Conservation (phyloP, 2,888 invertebrate species). For the Lasioglossum morio region DNA sequence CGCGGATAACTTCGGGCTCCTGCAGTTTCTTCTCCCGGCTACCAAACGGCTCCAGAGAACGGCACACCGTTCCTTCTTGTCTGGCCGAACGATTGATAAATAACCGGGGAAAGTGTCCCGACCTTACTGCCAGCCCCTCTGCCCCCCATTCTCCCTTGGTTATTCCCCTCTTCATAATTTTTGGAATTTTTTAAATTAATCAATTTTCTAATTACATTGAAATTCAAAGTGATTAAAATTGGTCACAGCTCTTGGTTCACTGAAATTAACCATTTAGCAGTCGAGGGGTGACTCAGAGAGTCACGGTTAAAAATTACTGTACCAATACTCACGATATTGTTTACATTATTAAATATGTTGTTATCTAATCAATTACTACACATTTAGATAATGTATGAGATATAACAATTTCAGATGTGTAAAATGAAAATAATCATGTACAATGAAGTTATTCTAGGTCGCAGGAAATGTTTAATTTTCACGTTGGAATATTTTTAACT, state of each 20-base stretch:
- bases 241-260: neutral
- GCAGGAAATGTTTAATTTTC: too few species aligned
- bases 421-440: too few species aligned
- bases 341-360: too few species aligned
- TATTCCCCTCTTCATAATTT: neutral
- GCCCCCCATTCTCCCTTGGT: neutral
- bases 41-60: constrained; percentile 31
- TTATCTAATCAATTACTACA: too few species aligned
- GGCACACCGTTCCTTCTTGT: constrained; percentile 23
- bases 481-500: too few species aligned
- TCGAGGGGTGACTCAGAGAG: too few species aligned
- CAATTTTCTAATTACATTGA: too few species aligned
- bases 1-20: constrained; percentile 80
- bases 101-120: constrained; percentile 45
- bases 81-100: constrained; percentile 53
- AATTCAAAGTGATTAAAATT: neutral
- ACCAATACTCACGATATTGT: too few species aligned
- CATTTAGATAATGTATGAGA: too few species aligned
- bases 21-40: constrained; percentile 68
- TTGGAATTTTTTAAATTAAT: neutral
- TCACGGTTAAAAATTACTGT: too few species aligned
- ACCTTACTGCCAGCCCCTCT: neutral
- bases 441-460: too few species aligned
- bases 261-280: neutral
- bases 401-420: too few species aligned